Conservation (phyloP, 2,113 vertebrate genomes). For the Corynorhinus townsendii region DNA sequence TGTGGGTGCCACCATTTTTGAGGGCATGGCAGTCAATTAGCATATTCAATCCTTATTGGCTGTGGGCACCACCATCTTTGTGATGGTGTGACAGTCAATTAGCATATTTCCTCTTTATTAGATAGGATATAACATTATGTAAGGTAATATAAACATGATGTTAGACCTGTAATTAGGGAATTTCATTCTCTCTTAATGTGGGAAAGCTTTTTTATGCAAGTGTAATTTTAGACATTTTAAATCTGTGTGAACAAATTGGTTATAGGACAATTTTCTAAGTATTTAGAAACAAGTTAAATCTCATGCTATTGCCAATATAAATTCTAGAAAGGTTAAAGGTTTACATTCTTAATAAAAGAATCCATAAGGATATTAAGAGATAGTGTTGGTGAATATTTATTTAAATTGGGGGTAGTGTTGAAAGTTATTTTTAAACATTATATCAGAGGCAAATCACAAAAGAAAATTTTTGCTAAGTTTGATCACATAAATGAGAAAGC, state of each 20-base stretch:
- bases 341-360: slow-evolving; percentile 2
- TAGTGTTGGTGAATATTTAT: neutral
- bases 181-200: neutral
- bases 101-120: too few species aligned
- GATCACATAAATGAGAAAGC: neutral
- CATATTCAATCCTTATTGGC: too few species aligned
- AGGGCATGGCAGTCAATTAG: too few species aligned
- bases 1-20: too few species aligned
- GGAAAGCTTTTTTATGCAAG: neutral
- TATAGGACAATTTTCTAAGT: neutral
- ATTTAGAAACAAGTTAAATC: neutral
- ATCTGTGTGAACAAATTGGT: neutral
- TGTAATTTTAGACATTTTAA: neutral
- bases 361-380: neutral
- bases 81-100: too few species aligned
- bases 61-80: too few species aligned
- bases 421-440: neutral
- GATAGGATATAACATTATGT: neutral
- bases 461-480: neutral
- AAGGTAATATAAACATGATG: neutral
- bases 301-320: neutral
- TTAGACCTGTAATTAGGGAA: neutral
- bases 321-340: neutral
- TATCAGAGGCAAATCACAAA: neutral
- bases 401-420: neutral